These are phyloP conservation scores for Arion vulgaris DNA, from an alignment of 1,140 invertebrate genomes.

Conservation along the genomic window DNA sequence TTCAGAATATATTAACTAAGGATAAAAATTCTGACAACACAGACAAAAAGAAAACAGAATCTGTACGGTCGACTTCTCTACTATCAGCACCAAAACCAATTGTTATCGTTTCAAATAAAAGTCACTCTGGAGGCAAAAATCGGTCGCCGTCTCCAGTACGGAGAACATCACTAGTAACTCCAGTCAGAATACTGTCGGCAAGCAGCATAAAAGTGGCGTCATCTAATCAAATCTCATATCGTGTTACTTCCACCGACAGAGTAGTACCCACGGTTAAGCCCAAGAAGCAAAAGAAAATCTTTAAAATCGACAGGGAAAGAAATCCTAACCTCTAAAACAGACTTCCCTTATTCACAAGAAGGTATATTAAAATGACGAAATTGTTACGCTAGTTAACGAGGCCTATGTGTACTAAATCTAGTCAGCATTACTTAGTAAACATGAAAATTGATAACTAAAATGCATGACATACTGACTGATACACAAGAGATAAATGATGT, in stretches of 20 bases:
- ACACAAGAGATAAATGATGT: too few relatives aligned
- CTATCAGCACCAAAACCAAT: not conserved
- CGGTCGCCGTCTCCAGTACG: not conserved
- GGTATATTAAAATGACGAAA: too few relatives aligned
- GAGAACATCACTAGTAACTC: not conserved
- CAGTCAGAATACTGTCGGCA: not conserved
- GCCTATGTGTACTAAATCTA: too few relatives aligned
- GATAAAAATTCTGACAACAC: not conserved
- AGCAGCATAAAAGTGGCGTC: slow-evolving; percentile 6
- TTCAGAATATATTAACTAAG: not conserved
- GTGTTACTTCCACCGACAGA: not conserved
- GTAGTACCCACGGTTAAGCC: not conserved
- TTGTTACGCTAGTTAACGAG: too few relatives aligned
- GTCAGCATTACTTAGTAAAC: too few relatives aligned
- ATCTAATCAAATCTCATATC: not conserved
- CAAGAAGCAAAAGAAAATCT: not conserved
- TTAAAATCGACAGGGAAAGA: not conserved
- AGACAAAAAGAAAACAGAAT: not conserved
- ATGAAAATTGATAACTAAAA: too few relatives aligned
- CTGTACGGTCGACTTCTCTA: not conserved
- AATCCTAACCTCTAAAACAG: not conserved
- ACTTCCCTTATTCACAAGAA: too few relatives aligned
- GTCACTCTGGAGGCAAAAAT: not conserved
- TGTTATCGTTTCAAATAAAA: not conserved
- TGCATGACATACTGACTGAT: too few relatives aligned